Conservation (phyloP, 2,797 vertebrate genomes). For the Eurystomus glaucurus region DNA sequence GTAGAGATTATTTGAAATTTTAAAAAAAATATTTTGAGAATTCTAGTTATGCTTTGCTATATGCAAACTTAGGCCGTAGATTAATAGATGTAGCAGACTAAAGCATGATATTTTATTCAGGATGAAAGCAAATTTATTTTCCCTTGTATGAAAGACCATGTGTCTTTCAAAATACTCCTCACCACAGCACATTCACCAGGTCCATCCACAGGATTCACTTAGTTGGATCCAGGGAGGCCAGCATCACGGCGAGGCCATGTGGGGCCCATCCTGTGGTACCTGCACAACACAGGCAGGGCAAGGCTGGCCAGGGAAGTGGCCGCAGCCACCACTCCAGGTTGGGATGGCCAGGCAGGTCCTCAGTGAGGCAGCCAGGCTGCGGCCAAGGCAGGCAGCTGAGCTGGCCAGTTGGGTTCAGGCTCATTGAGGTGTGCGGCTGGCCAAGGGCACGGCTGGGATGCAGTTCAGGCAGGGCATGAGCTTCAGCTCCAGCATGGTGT, state of each 20-base stretch:
- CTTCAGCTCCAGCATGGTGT: not conserved
- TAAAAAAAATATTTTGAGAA: not conserved
- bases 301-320: not conserved
- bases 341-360: too few relatives aligned
- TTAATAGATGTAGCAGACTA: not conserved
- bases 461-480: not conserved
- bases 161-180: not conserved
- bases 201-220: accelerated
- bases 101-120: not conserved
- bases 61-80: not conserved
- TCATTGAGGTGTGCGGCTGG: accelerated
- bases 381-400: not conserved
- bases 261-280: not conserved
- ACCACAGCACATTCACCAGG: not conserved
- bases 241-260: accelerated
- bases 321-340: accelerated
- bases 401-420: accelerated
- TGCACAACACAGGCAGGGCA: not conserved
- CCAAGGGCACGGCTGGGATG: not conserved
- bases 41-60: not conserved
- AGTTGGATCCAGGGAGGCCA: not conserved
- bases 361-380: not conserved
- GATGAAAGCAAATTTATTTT: not conserved
- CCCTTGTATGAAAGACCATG: not conserved
- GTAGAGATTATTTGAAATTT: not conserved